Evolutionary conservation across 2,888 invertebrate genomes (phyloP).

Genomic region (Rhagium mordax): DNA sequence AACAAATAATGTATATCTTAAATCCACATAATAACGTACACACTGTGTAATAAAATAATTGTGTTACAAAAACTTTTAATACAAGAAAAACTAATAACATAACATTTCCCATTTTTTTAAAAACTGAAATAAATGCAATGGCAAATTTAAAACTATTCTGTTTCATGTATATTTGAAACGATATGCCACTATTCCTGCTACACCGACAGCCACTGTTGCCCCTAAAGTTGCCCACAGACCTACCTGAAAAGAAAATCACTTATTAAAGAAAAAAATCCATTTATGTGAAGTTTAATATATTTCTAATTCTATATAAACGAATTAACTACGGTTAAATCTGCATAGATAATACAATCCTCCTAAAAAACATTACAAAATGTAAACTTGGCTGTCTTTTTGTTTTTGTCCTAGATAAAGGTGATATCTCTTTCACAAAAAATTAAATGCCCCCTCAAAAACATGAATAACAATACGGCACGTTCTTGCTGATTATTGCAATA

Average conservation of each 20-base stretch:
- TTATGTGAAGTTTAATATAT: no score
- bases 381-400: no score
- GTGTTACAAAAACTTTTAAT: slow-evolving; percentile 6
- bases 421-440: no score
- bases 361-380: no score
- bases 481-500: no score
- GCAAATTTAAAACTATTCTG: slow-evolving; percentile 4
- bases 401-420: no score
- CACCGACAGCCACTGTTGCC: slow-evolving; percentile 78
- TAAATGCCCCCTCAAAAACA: no score
- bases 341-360: no score
- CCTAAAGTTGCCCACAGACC: slow-evolving; percentile 80
- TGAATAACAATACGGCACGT: no score
- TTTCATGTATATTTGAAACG: slow-evolving; percentile 75
- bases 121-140: slow-evolving; percentile 43
- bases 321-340: no score
- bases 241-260: slow-evolving; percentile 66
- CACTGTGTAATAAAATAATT: slow-evolving; percentile 5
- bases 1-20: slow-evolving; percentile 30
- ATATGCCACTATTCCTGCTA: slow-evolving; percentile 82
- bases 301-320: no score
- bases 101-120: slow-evolving; percentile 1
- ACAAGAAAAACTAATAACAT: slow-evolving; percentile 16
- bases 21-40: slow-evolving; percentile 17
- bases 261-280: no score